A percentile compares a stretch with the other conserved stretches of the same genome.
These are phyloP conservation scores for Trachelus troglodyta DNA, from an alignment of 2,888 invertebrate species.

Conservation along the genomic window DNA sequence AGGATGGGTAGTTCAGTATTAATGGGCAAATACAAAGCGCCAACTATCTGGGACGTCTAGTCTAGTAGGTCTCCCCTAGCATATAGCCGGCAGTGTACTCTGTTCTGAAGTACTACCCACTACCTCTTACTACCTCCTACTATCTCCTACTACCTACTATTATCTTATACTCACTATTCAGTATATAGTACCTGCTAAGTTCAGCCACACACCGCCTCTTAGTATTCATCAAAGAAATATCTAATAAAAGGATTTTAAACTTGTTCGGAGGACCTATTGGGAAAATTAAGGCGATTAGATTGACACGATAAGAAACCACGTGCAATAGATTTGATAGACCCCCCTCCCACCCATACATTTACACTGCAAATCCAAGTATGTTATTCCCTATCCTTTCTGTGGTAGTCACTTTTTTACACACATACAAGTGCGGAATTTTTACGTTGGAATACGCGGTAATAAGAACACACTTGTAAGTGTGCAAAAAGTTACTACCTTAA, in stretches of 20 bases:
- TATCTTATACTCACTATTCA: background rate
- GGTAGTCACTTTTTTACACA: too few species aligned
- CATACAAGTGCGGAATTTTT: too few species aligned
- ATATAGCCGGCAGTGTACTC: background rate
- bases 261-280: too few species aligned
- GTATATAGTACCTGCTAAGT: background rate
- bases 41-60: constrained; percentile 39
- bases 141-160: background rate
- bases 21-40: constrained; percentile 60
- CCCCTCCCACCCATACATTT: background rate
- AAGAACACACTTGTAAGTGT: too few species aligned
- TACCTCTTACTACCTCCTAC: too few species aligned
- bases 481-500: too few species aligned
- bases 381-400: too few species aligned
- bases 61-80: background rate
- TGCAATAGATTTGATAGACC: background rate
- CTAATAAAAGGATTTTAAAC: background rate
- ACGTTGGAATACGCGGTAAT: too few species aligned
- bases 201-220: background rate
- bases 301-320: too few species aligned
- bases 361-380: too few species aligned
- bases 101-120: background rate
- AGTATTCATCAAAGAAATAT: background rate
- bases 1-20: constrained; percentile 59
- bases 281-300: too few species aligned